A percentile compares a stretch with the other conserved stretches of the same genome.
Conservation (phyloP, 1,140 invertebrate genomes). For the Drosophila setifemur region DNA sequence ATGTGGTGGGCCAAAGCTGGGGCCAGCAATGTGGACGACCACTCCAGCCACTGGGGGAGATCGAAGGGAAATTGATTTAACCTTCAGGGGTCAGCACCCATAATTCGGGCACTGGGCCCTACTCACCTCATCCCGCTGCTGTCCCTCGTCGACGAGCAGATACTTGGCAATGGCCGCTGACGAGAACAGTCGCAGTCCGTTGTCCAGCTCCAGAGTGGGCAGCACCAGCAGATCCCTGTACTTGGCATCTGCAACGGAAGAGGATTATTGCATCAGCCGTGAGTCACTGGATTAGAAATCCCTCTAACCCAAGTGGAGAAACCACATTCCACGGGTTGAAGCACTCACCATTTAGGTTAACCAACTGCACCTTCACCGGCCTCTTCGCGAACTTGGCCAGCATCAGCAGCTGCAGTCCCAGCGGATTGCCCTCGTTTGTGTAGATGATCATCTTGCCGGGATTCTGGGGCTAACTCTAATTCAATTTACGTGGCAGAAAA, state of each 20-base stretch:
- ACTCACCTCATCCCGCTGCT: conserved; percentile 66
- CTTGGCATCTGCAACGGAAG: conserved; percentile 55
- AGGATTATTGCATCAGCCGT: conserved; percentile 62
- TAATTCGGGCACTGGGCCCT: conserved; percentile 8
- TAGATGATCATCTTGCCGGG: conserved; percentile 85
- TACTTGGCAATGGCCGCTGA: conserved; percentile 84
- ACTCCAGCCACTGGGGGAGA: conserved; percentile 87
- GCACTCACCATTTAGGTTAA: conserved; percentile 84
- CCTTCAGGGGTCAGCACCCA: conserved; percentile 45
- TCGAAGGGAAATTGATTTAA: conserved; percentile 52
- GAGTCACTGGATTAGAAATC: conserved; percentile 6
- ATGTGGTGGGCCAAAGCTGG: conserved; percentile 84
- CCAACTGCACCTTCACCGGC: conserved; percentile 83
- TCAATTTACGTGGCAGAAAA: conserved; percentile 74
- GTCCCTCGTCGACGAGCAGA: conserved; percentile 82
- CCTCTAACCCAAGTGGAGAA: conserved; percentile 1
- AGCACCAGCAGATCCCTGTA: conserved; percentile 77
- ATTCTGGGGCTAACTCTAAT: conserved; percentile 28
- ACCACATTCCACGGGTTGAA: neutral
- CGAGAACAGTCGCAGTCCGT: conserved; percentile 84
- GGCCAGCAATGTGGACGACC: conserved; percentile 87
- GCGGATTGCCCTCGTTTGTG: conserved; percentile 88
- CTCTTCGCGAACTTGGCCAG: conserved; percentile 86
- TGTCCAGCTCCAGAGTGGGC: conserved; percentile 83
- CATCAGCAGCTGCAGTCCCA: conserved; percentile 87